These are phyloP conservation scores for Pelodytes ibericus DNA, from an alignment of 2,797 vertebrate species.

Conservation along the genomic window DNA sequence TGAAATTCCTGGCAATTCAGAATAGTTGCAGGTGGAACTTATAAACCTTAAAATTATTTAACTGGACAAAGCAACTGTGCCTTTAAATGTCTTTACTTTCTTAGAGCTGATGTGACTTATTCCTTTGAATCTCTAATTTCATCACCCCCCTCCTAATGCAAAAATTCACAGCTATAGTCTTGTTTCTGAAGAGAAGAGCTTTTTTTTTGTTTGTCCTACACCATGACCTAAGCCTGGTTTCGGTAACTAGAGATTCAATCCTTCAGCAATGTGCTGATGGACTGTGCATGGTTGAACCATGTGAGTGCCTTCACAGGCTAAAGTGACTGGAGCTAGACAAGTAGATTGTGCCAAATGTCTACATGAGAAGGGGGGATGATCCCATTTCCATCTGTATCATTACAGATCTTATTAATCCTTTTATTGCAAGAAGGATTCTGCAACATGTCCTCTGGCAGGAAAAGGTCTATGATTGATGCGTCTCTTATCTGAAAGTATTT, in stretches of 20 bases:
- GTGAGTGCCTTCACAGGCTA: slow-evolving; percentile 1
- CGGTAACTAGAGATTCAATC: slow-evolving; percentile 1
- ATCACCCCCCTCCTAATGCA: neutral
- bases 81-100: no score
- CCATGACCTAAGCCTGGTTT: slow-evolving; percentile 8
- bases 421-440: neutral
- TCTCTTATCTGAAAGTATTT: neutral
- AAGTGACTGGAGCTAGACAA: slow-evolving; percentile 1
- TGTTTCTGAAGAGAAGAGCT: neutral
- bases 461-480: neutral
- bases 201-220: neutral
- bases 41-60: no score
- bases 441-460: neutral
- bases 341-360: neutral
- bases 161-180: neutral
- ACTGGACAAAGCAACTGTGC: no score
- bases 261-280: slow-evolving; percentile 16
- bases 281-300: slow-evolving; percentile 15
- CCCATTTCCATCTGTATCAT: neutral
- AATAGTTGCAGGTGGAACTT: no score
- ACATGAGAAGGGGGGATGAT: neutral
- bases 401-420: neutral
- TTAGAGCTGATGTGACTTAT: neutral
- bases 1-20: no score
- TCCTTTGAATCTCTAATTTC: neutral